phyloP scores from a whole-genome alignment of 2,797 vertebrate species.

The Orestias chungarensis region DNA sequence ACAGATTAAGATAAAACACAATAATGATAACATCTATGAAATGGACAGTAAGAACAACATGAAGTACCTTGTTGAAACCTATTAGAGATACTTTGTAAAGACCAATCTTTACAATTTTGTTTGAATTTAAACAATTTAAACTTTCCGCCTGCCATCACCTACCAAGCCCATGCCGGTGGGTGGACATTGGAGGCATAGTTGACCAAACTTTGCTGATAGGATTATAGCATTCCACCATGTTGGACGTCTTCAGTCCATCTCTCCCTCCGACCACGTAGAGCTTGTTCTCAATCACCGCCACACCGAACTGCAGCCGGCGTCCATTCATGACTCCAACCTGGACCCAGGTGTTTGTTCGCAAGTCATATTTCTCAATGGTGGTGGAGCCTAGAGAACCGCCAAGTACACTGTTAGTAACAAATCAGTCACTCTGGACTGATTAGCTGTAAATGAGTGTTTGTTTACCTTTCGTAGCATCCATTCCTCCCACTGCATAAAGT shows the following conservation, averaged over 20 bases:
- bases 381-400: constrained; percentile 85
- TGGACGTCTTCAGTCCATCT: constrained; percentile 96
- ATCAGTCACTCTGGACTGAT: neutral
- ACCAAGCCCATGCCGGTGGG: constrained; percentile 96
- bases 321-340: constrained; percentile 93
- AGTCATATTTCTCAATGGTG: constrained; percentile 95
- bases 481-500: constrained; percentile 95
- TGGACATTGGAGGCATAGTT: constrained; percentile 98
- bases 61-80: neutral
- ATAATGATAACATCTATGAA: neutral
- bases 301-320: constrained; percentile 93
- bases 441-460: neutral
- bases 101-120: neutral
- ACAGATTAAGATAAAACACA: neutral
- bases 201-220: constrained; percentile 91
- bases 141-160: constrained; percentile 27
- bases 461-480: constrained; percentile 93
- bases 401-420: neutral
- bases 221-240: constrained; percentile 97
- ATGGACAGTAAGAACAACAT: neutral
- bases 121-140: neutral
- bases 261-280: constrained; percentile 95
- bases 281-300: constrained; percentile 95
- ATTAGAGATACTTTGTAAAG: neutral
- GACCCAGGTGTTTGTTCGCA: constrained; percentile 93